A percentile compares a stretch with the other conserved stretches of the same genome.
phyloP scores from a whole-genome alignment of 2,888 invertebrate species.

The Drosophila anceps region DNA sequence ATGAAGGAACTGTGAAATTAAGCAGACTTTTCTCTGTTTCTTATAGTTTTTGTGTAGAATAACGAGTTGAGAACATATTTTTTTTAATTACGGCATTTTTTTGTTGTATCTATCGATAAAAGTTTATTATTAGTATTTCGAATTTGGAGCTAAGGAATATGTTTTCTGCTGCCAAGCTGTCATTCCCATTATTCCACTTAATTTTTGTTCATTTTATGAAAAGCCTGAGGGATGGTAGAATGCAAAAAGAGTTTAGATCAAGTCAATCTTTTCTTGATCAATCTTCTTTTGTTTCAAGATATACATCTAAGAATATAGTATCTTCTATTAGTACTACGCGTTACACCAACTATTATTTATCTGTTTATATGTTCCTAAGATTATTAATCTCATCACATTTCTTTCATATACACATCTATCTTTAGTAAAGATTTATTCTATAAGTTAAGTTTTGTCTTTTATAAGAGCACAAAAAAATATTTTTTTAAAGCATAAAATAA shows the following conservation, averaged over 20 bases:
- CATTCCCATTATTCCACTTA: not conserved
- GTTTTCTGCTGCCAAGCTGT: not conserved
- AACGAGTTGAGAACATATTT: not conserved
- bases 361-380: not conserved
- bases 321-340: not conserved
- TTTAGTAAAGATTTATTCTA: slow-evolving; percentile 1
- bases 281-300: not conserved
- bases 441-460: not conserved
- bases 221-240: not conserved
- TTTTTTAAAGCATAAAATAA: not conserved
- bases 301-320: not conserved
- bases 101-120: not conserved
- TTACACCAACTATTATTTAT: not conserved
- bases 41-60: not conserved
- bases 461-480: not conserved
- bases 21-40: not conserved
- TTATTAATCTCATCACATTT: not conserved
- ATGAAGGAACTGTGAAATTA: not conserved
- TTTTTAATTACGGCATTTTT: not conserved
- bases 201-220: too few relatives aligned
- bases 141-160: not conserved
- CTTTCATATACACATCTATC: not conserved
- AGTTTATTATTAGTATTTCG: not conserved
- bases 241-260: not conserved
- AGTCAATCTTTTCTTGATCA: not conserved